Evolutionary conservation across 2,797 vertebrate species (phyloP).

Genomic region (Nannoperca australis): DNA sequence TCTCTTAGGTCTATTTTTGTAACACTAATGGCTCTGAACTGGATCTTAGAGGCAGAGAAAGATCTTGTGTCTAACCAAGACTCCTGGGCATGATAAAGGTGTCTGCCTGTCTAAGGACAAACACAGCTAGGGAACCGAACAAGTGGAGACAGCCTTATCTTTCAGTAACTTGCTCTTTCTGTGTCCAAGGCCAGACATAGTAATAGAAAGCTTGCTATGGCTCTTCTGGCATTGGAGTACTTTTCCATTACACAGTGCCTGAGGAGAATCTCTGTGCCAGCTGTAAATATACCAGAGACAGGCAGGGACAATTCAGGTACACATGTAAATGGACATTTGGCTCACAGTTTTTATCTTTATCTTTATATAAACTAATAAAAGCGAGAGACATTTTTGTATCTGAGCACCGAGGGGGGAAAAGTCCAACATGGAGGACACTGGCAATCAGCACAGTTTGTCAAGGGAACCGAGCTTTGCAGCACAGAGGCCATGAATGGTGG

Average conservation of each 20-base stretch:
- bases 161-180: constrained; percentile 53
- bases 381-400: not conserved
- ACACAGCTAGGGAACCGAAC: constrained; percentile 43
- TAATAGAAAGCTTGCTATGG: constrained; percentile 52
- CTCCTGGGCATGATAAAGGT: constrained; percentile 68
- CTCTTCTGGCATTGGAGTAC: constrained; percentile 60
- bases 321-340: constrained; percentile 21
- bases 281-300: constrained; percentile 34
- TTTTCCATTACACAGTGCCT: constrained; percentile 74
- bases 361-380: not conserved
- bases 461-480: constrained; percentile 20
- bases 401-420: not conserved
- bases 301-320: constrained; percentile 25
- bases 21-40: constrained; percentile 39
- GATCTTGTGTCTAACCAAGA: constrained; percentile 50
- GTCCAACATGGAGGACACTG: not conserved
- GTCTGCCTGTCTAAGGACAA: constrained; percentile 61
- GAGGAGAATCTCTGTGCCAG: constrained; percentile 44
- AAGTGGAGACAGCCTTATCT: constrained; percentile 69
- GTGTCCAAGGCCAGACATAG: constrained; percentile 52
- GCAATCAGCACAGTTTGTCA: constrained; percentile 26
- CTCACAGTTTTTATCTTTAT: not conserved
- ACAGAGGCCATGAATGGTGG: constrained; percentile 27
- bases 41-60: constrained; percentile 21
- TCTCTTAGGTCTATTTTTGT: not conserved